Base-by-base conservation (phyloP, 1,140 invertebrate genomes). In the Colletes latitarsis region DNA sequence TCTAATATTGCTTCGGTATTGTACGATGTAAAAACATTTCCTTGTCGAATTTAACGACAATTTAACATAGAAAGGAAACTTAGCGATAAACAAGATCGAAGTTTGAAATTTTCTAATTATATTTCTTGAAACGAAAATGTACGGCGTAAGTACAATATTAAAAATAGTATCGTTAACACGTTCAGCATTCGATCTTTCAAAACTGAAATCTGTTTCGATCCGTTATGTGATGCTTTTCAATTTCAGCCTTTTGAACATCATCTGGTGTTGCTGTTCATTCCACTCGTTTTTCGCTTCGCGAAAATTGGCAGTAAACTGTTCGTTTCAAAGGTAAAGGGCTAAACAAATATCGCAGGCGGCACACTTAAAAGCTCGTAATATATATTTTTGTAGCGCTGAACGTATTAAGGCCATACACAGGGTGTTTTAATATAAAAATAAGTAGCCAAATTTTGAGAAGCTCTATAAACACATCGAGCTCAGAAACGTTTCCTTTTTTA, bases 391-490 rank as follows among this genome's bases (percentile, higher is more conserved):
- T 52, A 14, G 46, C 19, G 19, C 68, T 78, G 58, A 78, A 71
- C 67, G 17, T 63, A 52, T 63, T 53, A 63, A 52, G n/a, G 10
- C 58, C 14, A 41, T n/a, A 12, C 57, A 67, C 63, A 76, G 39
- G 14, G n/a, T 19, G 10, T 67, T 19, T 19, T 58, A 30, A 30
- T 5, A 8, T 46, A 8, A 43, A n/a, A 43, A 67, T 66, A 19
- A 1, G 8, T 15, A 14, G 12, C 6, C 2, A 39, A 43, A 30
- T 58, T 60, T 30, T 30, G 3, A 69, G 15, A 17, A 6, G 15
- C 57, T 6, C 10, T 9, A 67, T 2, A 6, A 4, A 53, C 6
- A 12, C 21, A 53, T 6, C 46, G 30, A 46, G 46, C 21, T 21
- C 1, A 52, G n/a, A 12, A 67, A 67, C 46, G 19, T 68, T 63